Base-by-base conservation (phyloP, 2,113 vertebrate genomes). In the Ceyx margarethae region DNA sequence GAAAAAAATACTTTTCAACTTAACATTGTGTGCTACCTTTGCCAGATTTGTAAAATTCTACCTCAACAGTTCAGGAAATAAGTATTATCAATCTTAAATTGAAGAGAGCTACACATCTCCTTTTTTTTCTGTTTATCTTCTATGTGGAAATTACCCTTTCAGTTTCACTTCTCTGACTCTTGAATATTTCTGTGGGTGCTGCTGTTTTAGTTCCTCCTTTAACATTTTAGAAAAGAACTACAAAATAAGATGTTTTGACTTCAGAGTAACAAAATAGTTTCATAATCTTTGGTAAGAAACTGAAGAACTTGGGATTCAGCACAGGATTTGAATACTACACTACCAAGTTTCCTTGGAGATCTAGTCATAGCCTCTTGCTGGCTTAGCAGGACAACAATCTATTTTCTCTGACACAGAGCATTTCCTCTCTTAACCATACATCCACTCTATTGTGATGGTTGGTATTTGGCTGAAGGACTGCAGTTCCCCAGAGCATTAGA, bases 121-220 rank as follows among this genome's bases (percentile, higher is more conserved):
- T 65, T 89, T 74, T 74, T 89, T 40, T 40, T 72, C 45, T 54
- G 35, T 83, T 40, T 67, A 35, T 60, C 18, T 57, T 69, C 79
- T 72, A 76, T 4, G 15, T 76, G 46, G 64, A 85, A 94, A 95
- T 85, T 85, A 73, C 74, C 71, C 33, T 51, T 66, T 28, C 56
- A 80, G 71, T 96, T 96, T 86, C 94, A 93, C 67, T 96, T 96
- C 91, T 68, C 58, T 73, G 79, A 78, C 35, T 53, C 54, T 92
- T 76, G 7, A 62, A 45, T 26, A 21, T 90, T 95, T 94, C 64
- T 64, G 79, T 84, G 35, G 6, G 31, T 62, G 54, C 74, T 94
- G 81, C 83, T 87, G 22, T 50, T 89, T 74, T 82, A 90, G 65
- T 96, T 96, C 92, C 93, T 89, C 46, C 37, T 95, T 51, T 33